A percentile compares a stretch with the other conserved stretches of the same genome.
Evolutionary conservation across 2,888 invertebrate species (phyloP).

Genomic region (Meandrusa payeni): DNA sequence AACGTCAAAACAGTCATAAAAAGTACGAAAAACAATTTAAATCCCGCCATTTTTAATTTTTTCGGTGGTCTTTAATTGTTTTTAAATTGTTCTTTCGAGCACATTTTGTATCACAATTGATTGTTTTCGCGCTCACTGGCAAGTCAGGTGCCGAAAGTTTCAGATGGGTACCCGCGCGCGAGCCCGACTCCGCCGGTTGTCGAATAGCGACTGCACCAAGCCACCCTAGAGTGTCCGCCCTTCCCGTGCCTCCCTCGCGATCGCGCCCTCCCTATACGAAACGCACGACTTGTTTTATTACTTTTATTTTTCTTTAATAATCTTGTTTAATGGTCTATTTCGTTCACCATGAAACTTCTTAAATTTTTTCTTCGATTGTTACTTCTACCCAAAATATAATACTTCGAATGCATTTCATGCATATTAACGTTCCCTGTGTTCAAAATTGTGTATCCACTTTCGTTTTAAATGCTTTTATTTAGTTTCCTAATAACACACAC

Average conservation of each 20-base stretch:
- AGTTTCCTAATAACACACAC: too few species aligned
- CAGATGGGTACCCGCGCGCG: slow-evolving; percentile 18
- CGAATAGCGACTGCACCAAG: slow-evolving; percentile 52
- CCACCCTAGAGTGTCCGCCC: slow-evolving; percentile 42
- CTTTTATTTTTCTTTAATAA: slow-evolving; percentile 76
- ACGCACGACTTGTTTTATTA: slow-evolving; percentile 68
- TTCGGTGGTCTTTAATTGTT: slow-evolving; percentile 11
- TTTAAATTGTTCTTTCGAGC: slow-evolving; percentile 27
- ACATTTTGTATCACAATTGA: slow-evolving; percentile 41
- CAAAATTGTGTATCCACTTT: too few species aligned
- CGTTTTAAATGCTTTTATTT: too few species aligned
- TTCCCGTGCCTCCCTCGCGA: slow-evolving; percentile 46
- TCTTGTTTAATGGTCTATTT: slow-evolving; percentile 71
- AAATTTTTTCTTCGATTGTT: slow-evolving; percentile 52
- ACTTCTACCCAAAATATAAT: slow-evolving; percentile 45
- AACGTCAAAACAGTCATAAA: slow-evolving; percentile 45
- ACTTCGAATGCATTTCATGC: too few species aligned
- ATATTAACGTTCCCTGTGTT: too few species aligned
- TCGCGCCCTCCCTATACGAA: slow-evolving; percentile 32
- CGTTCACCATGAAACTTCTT: slow-evolving; percentile 59
- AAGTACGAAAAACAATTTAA: slow-evolving; percentile 42
- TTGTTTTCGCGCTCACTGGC: slow-evolving; percentile 31
- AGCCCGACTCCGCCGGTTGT: slow-evolving; percentile 36
- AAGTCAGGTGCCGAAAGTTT: slow-evolving; percentile 39
- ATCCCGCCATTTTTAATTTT: slow-evolving; percentile 38